phyloP scores from a whole-genome alignment of 1,140 invertebrate genomes.

The Trachelipus rathkii region DNA sequence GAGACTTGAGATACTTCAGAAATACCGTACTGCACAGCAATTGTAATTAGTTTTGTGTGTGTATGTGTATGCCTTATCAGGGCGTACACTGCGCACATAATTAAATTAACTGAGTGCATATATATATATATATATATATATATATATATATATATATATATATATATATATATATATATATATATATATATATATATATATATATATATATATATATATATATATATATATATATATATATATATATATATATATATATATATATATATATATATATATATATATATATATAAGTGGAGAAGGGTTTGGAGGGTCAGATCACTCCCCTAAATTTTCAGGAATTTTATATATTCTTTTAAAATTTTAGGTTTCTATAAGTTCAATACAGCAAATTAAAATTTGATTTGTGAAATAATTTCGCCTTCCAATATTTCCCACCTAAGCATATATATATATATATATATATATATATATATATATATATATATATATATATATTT shows the following conservation, averaged over 20 bases:
- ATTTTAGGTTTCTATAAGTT: not conserved
- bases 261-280: not conserved
- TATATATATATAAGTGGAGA: no score
- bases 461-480: not conserved
- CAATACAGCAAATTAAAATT: not conserved
- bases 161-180: conserved; percentile 15
- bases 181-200: conserved; percentile 15
- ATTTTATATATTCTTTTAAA: not conserved
- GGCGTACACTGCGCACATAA: not conserved
- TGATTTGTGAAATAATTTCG: not conserved
- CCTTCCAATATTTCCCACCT: not conserved
- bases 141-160: conserved; percentile 15
- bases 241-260: not conserved
- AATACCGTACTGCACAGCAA: no score
- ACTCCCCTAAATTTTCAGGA: not conserved
- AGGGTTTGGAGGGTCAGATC: not conserved
- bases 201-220: not conserved
- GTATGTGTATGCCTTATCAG: not conserved
- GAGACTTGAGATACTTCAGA: no score
- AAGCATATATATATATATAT: not conserved
- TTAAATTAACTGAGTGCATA: not conserved
- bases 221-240: not conserved
- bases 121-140: not conserved
- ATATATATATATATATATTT: conserved; percentile 1
- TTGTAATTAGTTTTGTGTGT: not conserved